These are phyloP conservation scores for Myiagra hebetior DNA, from an alignment of 2,113 vertebrate genomes.

Conservation along the genomic window DNA sequence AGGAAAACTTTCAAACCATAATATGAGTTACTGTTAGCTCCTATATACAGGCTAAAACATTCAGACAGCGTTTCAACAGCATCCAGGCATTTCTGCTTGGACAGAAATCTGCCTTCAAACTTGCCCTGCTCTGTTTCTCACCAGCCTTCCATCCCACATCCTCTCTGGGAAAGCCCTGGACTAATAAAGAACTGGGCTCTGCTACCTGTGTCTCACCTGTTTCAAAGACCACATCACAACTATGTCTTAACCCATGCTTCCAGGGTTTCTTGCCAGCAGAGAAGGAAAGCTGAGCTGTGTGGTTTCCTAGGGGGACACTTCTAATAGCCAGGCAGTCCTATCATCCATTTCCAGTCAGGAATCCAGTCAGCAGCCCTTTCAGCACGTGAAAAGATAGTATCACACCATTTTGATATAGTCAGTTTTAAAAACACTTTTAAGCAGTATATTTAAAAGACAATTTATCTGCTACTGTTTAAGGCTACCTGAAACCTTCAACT, in stretches of 20 bases:
- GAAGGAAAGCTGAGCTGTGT: neutral
- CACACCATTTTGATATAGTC: neutral
- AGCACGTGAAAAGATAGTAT: neutral
- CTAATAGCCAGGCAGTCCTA: neutral
- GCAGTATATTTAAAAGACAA: neutral
- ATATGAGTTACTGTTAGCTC: neutral
- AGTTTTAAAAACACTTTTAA: neutral
- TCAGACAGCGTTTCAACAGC: neutral
- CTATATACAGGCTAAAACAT: neutral
- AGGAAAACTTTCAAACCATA: neutral
- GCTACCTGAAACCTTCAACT: neutral
- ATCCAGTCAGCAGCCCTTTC: neutral
- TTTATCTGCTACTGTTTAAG: neutral
- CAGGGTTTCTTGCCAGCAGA: neutral
- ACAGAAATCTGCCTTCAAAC: neutral
- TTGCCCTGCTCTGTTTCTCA: neutral
- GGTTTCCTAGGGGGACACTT: neutral
- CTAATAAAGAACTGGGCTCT: neutral
- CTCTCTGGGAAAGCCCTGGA: neutral
- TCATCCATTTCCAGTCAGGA: neutral
- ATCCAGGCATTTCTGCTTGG: neutral
- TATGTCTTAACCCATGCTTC: neutral
- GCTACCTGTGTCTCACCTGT: neutral
- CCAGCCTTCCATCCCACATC: neutral
- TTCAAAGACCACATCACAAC: neutral